Conservation (phyloP, 2,888 invertebrate species). For the Lordiphosa fenestrarum region DNA sequence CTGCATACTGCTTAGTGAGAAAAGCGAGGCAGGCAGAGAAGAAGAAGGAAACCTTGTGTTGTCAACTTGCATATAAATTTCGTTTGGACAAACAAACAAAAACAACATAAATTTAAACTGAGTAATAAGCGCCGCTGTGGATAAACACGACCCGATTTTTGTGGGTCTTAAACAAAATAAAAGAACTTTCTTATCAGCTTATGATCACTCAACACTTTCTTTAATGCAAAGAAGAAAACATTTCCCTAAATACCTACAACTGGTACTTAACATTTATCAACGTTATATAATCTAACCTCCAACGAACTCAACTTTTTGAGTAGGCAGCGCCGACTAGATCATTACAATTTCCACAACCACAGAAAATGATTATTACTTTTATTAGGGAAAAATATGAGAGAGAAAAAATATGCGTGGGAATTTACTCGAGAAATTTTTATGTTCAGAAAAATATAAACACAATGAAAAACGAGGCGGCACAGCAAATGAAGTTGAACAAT, state of each 20-base stretch:
- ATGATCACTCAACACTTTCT: conserved; percentile 34
- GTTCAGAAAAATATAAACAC: conserved; percentile 35
- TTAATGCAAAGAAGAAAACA: conserved; percentile 15
- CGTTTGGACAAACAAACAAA: conserved; percentile 33
- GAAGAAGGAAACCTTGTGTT: conserved; percentile 32
- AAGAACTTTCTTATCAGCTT: conserved; percentile 43
- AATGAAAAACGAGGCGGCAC: conserved; percentile 30
- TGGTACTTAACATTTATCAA: conserved; percentile 12
- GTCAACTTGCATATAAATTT: conserved; percentile 52
- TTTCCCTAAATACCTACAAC: background rate
- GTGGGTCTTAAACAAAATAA: conserved; percentile 3
- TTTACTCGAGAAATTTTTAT: conserved; percentile 51
- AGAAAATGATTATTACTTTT: conserved; percentile 48
- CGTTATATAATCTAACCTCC: conserved; percentile 29
- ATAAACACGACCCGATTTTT: conserved; percentile 51
- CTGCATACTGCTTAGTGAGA: conserved; percentile 25
- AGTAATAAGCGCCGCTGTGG: conserved; percentile 31
- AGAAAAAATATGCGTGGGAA: conserved; percentile 66
- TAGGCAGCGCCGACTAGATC: conserved; percentile 12
- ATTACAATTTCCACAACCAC: conserved; percentile 20
- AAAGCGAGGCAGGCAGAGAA: conserved; percentile 21
- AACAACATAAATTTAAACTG: conserved; percentile 14
- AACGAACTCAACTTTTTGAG: conserved; percentile 30
- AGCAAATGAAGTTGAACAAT: conserved; percentile 64
- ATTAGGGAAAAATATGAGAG: conserved; percentile 27